These are phyloP conservation scores for Hemiscyllium ocellatum DNA, from an alignment of 2,113 vertebrate genomes.

Conservation along the genomic window DNA sequence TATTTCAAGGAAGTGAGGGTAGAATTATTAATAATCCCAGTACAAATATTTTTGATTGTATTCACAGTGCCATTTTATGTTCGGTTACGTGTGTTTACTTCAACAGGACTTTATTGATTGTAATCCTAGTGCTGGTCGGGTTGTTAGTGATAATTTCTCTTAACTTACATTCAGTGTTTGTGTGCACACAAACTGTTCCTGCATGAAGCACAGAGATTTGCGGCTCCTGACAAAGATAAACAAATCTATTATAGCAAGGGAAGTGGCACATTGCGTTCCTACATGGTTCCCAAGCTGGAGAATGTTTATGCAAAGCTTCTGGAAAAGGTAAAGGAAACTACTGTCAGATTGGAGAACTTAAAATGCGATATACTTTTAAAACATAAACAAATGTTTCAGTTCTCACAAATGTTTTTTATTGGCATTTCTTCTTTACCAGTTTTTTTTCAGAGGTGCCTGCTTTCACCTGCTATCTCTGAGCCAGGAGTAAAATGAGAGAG, in stretches of 20 bases:
- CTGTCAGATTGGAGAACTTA: neutral
- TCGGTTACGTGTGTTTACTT: neutral
- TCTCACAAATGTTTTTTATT: neutral
- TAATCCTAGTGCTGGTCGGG: neutral
- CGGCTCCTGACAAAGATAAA: neutral
- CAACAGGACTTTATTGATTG: neutral
- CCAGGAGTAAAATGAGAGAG: neutral
- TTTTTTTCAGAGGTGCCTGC: neutral
- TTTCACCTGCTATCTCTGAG: neutral
- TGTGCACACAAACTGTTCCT: neutral
- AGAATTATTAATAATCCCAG: neutral
- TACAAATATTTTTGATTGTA: neutral
- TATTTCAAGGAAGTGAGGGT: neutral
- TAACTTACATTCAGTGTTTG: neutral
- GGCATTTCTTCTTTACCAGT: neutral
- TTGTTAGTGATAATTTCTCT: neutral
- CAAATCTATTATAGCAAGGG: neutral
- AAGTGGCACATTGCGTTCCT: neutral
- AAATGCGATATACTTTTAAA: neutral
- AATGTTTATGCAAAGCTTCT: neutral
- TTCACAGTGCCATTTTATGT: neutral
- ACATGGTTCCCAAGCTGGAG: neutral
- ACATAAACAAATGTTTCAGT: neutral
- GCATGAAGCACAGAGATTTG: neutral
- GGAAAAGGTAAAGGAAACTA: constrained; percentile 5